Conservation (phyloP, 2,113 vertebrate species). For the Antigone vipio region DNA sequence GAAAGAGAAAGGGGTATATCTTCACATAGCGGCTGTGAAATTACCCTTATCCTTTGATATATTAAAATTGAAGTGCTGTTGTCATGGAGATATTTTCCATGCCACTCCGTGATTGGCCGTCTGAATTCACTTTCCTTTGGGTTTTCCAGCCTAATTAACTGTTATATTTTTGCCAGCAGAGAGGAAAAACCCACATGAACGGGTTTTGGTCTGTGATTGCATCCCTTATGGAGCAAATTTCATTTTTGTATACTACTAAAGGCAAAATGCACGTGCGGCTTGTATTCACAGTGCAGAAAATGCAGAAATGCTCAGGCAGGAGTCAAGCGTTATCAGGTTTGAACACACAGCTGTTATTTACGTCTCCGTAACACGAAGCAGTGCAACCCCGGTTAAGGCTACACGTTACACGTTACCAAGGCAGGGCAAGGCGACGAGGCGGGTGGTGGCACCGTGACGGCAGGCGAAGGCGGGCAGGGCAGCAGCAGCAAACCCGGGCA, state of each 20-base stretch:
- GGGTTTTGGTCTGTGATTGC: slow-evolving; percentile 7
- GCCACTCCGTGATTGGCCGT: slow-evolving; percentile 37
- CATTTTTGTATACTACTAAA: slow-evolving; percentile 54
- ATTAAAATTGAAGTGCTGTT: slow-evolving; percentile 75
- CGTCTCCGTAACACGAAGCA: neutral
- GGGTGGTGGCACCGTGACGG: rapidly evolving
- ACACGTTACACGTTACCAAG: rapidly evolving
- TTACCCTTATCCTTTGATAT: slow-evolving; percentile 67
- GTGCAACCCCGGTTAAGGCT: neutral
- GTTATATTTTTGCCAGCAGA: slow-evolving; percentile 70
- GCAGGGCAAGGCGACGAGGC: rapidly evolving
- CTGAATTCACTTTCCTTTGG: slow-evolving; percentile 71
- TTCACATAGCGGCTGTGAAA: slow-evolving; percentile 50
- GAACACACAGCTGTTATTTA: neutral
- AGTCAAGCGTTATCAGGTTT: neutral
- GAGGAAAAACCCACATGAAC: slow-evolving; percentile 54
- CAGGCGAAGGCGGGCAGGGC: neutral
- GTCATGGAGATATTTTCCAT: slow-evolving; percentile 70
- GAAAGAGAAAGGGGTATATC: neutral
- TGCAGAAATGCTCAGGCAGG: slow-evolving; percentile 6
- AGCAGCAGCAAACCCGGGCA: neutral
- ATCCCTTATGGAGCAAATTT: slow-evolving; percentile 40
- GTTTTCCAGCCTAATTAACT: slow-evolving; percentile 76
- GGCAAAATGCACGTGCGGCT: neutral
- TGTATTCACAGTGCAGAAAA: neutral